phyloP scores from a whole-genome alignment of 2,113 vertebrate genomes.

The Triplophysa rosa region DNA sequence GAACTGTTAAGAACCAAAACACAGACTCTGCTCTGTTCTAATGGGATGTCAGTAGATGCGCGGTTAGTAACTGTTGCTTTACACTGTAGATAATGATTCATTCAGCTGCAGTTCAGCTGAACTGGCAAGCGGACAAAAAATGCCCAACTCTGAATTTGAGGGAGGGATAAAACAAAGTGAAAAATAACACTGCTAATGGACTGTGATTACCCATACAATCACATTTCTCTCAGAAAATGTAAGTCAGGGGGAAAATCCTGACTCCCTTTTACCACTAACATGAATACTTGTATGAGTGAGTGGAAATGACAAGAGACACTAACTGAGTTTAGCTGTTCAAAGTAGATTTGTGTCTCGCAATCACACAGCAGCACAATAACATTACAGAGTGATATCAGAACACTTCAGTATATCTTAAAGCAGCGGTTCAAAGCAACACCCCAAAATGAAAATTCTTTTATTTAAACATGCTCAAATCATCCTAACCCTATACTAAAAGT shows the following conservation, averaged over 20 bases:
- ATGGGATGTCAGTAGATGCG: constrained; percentile 32
- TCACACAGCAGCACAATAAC: constrained; percentile 16
- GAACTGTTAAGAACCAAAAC: constrained; percentile 9
- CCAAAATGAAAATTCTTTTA: no score
- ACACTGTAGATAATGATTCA: constrained; percentile 34
- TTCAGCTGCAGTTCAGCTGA: constrained; percentile 26
- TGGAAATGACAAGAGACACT: constrained; percentile 7
- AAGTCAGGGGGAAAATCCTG: constrained; percentile 23
- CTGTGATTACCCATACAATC: constrained; percentile 33
- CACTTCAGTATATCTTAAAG: background rate
- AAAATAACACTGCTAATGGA: constrained; percentile 29
- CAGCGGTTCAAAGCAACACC: background rate
- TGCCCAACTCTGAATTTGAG: constrained; percentile 18
- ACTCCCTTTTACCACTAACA: constrained; percentile 19
- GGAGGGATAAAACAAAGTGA: constrained; percentile 14
- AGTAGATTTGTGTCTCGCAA: constrained; percentile 17
- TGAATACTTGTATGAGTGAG: constrained; percentile 29
- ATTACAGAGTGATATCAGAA: background rate
- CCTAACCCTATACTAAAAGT: no score
- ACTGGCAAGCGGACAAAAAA: constrained; percentile 24
- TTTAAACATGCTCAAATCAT: no score
- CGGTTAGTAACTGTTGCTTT: constrained; percentile 18
- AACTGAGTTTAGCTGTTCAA: constrained; percentile 26
- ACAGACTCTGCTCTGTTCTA: background rate
- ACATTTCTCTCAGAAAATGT: constrained; percentile 16